These are phyloP conservation scores for Mactromeris polynyma DNA, from an alignment of 2,888 invertebrate genomes.

Conservation along the genomic window DNA sequence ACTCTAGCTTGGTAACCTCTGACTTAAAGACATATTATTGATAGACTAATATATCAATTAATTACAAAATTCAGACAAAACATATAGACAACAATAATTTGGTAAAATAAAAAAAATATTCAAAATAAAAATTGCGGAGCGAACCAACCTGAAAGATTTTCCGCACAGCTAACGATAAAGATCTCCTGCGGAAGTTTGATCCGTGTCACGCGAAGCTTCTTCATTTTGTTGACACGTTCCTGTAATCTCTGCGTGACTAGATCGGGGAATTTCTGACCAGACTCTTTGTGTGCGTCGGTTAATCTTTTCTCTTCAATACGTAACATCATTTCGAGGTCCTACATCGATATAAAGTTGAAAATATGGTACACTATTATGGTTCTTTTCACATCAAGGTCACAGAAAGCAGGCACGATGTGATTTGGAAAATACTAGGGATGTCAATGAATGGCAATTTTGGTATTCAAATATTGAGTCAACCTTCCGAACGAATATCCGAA, in stretches of 20 bases:
- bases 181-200: constrained; percentile 77
- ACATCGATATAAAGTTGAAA: background rate
- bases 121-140: background rate
- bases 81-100: background rate
- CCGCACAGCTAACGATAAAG: constrained; percentile 82
- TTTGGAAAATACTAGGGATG: no score
- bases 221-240: constrained; percentile 77
- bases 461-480: no score
- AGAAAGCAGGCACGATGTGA: no score
- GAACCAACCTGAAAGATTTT: constrained; percentile 72
- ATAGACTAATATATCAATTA: background rate
- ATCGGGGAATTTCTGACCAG: constrained; percentile 79
- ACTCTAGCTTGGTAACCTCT: no score
- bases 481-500: no score
- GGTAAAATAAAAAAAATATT: background rate
- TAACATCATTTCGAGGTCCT: constrained; percentile 59
- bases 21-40: background rate
- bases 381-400: no score
- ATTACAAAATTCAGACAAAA: background rate
- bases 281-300: constrained; percentile 63
- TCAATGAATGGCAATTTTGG: no score
- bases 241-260: constrained; percentile 78
- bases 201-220: constrained; percentile 78
- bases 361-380: no score
- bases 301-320: constrained; percentile 68